Percentiles rank a stretch among this genome's conserved stretches.
These are phyloP conservation scores for Tenodera sinensis DNA, from an alignment of 2,888 invertebrate genomes.

Conservation along the genomic window DNA sequence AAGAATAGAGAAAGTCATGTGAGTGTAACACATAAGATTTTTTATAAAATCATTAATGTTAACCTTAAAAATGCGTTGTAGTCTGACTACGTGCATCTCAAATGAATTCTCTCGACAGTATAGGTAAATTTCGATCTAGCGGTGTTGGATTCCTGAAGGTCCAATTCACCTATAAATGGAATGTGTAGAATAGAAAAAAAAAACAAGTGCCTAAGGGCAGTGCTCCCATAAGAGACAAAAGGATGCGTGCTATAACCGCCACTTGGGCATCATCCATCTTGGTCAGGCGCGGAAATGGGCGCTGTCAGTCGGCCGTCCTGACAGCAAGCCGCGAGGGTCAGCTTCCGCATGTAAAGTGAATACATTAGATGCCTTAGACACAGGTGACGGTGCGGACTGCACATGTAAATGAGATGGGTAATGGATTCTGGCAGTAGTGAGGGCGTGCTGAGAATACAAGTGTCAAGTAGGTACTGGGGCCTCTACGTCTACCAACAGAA, in stretches of 20 bases:
- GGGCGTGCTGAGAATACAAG: neutral
- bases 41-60: too few species aligned
- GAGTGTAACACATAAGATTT: too few species aligned
- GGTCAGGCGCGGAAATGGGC: neutral
- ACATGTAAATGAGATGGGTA: neutral
- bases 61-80: too few species aligned
- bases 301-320: neutral
- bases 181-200: neutral
- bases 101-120: too few species aligned
- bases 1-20: too few species aligned
- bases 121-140: too few species aligned
- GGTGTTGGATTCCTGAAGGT: neutral
- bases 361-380: neutral
- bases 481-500: too few species aligned
- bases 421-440: neutral
- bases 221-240: neutral
- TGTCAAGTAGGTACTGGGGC: too few species aligned
- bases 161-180: neutral
- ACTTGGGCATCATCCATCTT: neutral
- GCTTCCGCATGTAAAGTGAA: constrained; percentile 12
- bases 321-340: neutral
- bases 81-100: too few species aligned
- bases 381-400: neutral
- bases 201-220: neutral
- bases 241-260: neutral